phyloP scores from a whole-genome alignment of 2,797 vertebrate genomes.

The Xyrichtys novacula region DNA sequence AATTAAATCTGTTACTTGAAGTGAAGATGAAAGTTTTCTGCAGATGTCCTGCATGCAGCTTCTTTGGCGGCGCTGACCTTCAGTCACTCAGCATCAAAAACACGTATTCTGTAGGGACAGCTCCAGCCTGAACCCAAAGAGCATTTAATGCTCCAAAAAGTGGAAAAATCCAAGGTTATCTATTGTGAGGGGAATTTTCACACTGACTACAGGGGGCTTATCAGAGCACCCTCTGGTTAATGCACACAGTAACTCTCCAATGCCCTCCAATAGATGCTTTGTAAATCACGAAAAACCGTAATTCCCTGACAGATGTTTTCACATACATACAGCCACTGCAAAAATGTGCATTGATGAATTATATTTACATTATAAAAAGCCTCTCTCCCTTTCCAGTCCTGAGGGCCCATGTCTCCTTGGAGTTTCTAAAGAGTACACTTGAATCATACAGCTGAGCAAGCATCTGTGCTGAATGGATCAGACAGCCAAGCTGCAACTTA shows the following conservation, averaged over 20 bases:
- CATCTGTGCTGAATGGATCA: constrained; percentile 19
- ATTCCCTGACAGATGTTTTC: constrained; percentile 55
- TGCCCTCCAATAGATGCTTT: constrained; percentile 28
- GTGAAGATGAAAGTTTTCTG: constrained; percentile 12
- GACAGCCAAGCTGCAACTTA: background rate
- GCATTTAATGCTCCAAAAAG: constrained; percentile 9
- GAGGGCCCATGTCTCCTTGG: constrained; percentile 10
- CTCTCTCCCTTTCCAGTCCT: constrained; percentile 8
- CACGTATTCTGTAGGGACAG: constrained; percentile 8
- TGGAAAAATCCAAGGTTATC: constrained; percentile 25
- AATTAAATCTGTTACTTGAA: constrained; percentile 20
- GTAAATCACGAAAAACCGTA: constrained; percentile 31
- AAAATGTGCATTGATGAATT: constrained; percentile 56
- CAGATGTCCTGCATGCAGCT: constrained; percentile 18
- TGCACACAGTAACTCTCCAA: constrained; percentile 20
- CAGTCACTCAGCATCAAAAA: constrained; percentile 48
- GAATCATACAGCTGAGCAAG: constrained; percentile 17
- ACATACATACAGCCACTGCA: constrained; percentile 14
- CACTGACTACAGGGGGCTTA: constrained; percentile 12
- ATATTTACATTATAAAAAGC: constrained; percentile 46
- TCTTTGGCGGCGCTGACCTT: constrained; percentile 50
- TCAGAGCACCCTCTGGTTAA: constrained; percentile 20
- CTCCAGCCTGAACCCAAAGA: constrained; percentile 2
- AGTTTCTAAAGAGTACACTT: constrained; percentile 14
- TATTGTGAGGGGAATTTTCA: constrained; percentile 3